These are phyloP conservation scores for Sceliomorpha sp. DNA, from an alignment of 2,888 invertebrate genomes.

Conservation along the genomic window DNA sequence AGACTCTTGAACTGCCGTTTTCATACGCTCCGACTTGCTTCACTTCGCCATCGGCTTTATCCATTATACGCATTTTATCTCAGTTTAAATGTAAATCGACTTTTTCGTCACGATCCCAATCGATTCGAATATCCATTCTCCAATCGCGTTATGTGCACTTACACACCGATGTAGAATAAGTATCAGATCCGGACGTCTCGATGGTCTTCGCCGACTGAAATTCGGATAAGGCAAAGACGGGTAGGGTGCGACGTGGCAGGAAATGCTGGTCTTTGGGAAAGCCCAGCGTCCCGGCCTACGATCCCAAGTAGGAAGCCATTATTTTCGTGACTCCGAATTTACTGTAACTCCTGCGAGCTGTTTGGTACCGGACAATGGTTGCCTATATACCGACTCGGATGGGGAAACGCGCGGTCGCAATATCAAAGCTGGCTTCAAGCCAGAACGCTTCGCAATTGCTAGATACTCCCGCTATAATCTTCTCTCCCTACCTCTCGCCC, in stretches of 20 bases:
- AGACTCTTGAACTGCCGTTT: no score
- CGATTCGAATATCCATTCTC: slow-evolving; percentile 20
- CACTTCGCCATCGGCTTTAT: no score
- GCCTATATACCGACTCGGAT: slow-evolving; percentile 61
- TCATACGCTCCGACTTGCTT: no score
- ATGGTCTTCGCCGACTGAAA: slow-evolving; percentile 46
- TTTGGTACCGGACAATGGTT: slow-evolving; percentile 69
- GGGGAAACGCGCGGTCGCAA: slow-evolving; percentile 60
- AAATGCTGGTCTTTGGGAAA: slow-evolving; percentile 47
- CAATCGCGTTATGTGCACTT: slow-evolving; percentile 26
- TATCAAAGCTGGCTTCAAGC: slow-evolving; percentile 71
- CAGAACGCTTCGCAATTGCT: slow-evolving; percentile 72
- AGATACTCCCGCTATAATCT: slow-evolving; percentile 60
- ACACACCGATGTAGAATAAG: slow-evolving; percentile 20
- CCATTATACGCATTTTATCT: no score
- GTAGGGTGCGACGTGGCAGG: slow-evolving; percentile 42
- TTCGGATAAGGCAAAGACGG: slow-evolving; percentile 50
- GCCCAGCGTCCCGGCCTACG: slow-evolving; percentile 42
- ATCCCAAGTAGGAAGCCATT: slow-evolving; percentile 64
- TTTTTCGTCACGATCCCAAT: no score
- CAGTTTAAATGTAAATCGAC: no score
- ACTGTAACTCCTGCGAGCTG: slow-evolving; percentile 61
- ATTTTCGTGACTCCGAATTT: slow-evolving; percentile 71
- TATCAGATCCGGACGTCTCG: slow-evolving; percentile 42
- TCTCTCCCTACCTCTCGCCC: slow-evolving; percentile 13